These are phyloP conservation scores for Tachystola acroxantha DNA, from an alignment of 2,888 invertebrate genomes.

Conservation along the genomic window DNA sequence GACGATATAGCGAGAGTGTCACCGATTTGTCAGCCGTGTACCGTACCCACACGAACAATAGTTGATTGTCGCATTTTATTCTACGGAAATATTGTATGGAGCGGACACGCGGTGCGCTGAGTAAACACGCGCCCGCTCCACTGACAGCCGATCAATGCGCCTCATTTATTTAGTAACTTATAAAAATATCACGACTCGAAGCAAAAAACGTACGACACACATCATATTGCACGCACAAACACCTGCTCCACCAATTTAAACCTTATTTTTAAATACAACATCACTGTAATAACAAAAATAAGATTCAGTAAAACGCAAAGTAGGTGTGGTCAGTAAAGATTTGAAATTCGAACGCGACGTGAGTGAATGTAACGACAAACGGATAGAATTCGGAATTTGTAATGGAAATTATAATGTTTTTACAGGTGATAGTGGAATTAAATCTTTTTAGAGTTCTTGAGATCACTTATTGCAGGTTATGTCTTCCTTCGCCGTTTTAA, in stretches of 20 bases:
- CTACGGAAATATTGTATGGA: slow-evolving; percentile 28
- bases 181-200: slow-evolving; percentile 48
- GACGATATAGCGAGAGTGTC: slow-evolving; percentile 19
- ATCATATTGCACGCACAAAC: slow-evolving; percentile 2
- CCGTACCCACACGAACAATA: slow-evolving; percentile 30
- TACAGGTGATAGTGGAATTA: slow-evolving; percentile 32
- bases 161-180: slow-evolving; percentile 72
- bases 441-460: too few relatives aligned
- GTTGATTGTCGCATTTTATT: slow-evolving; percentile 40
- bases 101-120: slow-evolving; percentile 33
- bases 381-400: slow-evolving; percentile 15
- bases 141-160: slow-evolving; percentile 65
- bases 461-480: too few relatives aligned
- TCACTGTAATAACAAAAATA: too few relatives aligned
- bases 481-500: too few relatives aligned
- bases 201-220: slow-evolving; percentile 24
- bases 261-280: slow-evolving; percentile 26
- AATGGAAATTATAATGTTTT: slow-evolving; percentile 23
- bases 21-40: slow-evolving; percentile 42
- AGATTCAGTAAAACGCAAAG: slow-evolving; percentile 18
- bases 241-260: slow-evolving; percentile 20
- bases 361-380: slow-evolving; percentile 23
- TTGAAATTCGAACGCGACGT: slow-evolving; percentile 15
- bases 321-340: slow-evolving; percentile 23
- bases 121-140: slow-evolving; percentile 50